Evolutionary conservation across 1,140 invertebrate species (phyloP), one percentile per base, ranked within the genome.

Genomic region (Mya arenaria): DNA sequence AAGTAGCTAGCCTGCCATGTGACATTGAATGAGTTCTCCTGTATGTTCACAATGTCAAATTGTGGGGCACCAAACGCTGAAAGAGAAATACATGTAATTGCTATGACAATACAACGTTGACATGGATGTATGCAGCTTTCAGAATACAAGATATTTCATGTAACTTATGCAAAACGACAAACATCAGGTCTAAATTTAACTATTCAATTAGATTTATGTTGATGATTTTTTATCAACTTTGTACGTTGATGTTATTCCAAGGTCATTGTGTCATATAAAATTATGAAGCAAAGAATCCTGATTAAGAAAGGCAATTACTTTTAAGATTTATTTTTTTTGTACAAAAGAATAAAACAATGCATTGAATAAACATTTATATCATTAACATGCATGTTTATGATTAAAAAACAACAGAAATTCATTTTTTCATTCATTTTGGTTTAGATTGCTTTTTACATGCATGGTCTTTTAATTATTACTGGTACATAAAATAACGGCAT

Each of bases 11-110:
- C 95, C 95, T n/a, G 74, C 97, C 97, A 99, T 25, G 94, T 95
- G 0, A 99, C 95, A 84, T 95, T 95, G 41, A 98, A 95, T 58
- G 95, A 69, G 28, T 56, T 83, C 25, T 84, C 48, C 17, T 69
- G 78, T 62, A 91, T 95, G 88, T 96, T 96, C 30, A 96, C 95
- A 60, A 95, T 95, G 0, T 95, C 94, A 84, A 99, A 98, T 0
- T 93, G 90, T 0, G 98, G 98, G 10, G 94, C 92, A 72, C 96
- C 96, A 0, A 98, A 97, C 28, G 94, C 94, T 58, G 94, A 93
- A 32, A 94, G 71, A 48, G 32, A 66, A 44, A 63, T 23, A 44
- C 60, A 34, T 44, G 77, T 52, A 23, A 23, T 52, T 52, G 25
- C 25, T 17, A 52, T 17, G 1, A 52, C 19, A 52, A 52, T 52